Percentiles rank a stretch among this genome's conserved stretches.
phyloP scores from a whole-genome alignment of 2,888 invertebrate species.

The Altica lythri region DNA sequence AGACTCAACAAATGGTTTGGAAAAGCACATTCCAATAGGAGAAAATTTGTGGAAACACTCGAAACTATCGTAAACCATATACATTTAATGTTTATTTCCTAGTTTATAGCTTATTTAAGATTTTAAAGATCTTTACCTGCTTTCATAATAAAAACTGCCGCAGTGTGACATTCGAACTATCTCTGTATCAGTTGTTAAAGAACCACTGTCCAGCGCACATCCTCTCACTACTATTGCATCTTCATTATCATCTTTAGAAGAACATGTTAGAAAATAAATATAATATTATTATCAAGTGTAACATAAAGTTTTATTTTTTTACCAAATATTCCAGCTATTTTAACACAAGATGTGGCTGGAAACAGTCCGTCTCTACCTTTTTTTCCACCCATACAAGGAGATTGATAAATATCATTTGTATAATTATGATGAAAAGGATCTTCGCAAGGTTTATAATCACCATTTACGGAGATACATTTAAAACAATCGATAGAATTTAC shows the following conservation, averaged over 20 bases:
- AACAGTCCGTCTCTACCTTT: conserved; percentile 92
- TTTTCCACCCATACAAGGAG: conserved; percentile 92
- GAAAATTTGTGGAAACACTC: too few relatives aligned
- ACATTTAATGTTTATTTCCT: too few relatives aligned
- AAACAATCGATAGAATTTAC: conserved; percentile 82
- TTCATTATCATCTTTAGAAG: conserved; percentile 73
- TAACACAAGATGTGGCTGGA: conserved; percentile 96
- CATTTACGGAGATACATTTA: conserved; percentile 93
- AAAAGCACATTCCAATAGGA: too few relatives aligned
- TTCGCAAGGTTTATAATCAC: conserved; percentile 85
- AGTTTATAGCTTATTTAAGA: too few relatives aligned
- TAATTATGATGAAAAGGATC: conserved; percentile 96
- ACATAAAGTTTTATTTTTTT: conserved; percentile 44
- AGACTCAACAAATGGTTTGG: too few relatives aligned
- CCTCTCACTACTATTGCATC: conserved; percentile 86
- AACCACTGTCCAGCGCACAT: conserved; percentile 94
- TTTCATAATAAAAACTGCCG: conserved; percentile 89
- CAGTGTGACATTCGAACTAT: conserved; percentile 97
- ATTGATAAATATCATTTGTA: conserved; percentile 79
- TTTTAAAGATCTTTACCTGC: conserved; percentile 72
- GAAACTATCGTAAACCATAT: too few relatives aligned
- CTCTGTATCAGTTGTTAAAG: conserved; percentile 94
- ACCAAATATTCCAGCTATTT: conserved; percentile 92
- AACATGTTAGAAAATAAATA: neutral
- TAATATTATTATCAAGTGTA: neutral